These are phyloP conservation scores for Cataglyphis altisquamis DNA, from an alignment of 2,888 invertebrate genomes.

Conservation along the genomic window DNA sequence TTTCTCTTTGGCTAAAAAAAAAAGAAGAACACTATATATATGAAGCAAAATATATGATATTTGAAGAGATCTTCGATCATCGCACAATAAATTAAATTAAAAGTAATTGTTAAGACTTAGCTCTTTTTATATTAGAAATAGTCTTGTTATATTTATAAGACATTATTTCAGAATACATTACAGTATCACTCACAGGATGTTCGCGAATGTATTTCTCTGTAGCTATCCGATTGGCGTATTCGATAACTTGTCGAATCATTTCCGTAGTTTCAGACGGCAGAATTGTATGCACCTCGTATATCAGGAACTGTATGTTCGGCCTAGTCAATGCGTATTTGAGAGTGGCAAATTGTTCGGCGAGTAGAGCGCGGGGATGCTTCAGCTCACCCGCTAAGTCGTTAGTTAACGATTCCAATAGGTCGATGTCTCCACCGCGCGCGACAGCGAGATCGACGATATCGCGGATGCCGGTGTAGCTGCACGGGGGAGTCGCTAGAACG, in stretches of 20 bases:
- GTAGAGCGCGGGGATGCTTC: constrained; percentile 85
- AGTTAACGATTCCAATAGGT: constrained; percentile 90
- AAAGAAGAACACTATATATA: neutral
- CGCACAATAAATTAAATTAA: neutral
- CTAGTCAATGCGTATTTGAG: constrained; percentile 92
- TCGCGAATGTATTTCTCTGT: constrained; percentile 89
- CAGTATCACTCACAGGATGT: constrained; percentile 74
- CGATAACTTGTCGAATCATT: constrained; percentile 90
- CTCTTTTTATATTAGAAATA: neutral
- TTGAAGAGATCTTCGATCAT: neutral
- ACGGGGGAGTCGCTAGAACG: constrained; percentile 92
- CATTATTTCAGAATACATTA: neutral
- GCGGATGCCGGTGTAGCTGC: constrained; percentile 92
- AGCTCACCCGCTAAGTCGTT: constrained; percentile 66
- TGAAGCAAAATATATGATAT: neutral
- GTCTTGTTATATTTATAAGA: neutral
- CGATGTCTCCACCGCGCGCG: constrained; percentile 91
- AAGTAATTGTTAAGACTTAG: neutral
- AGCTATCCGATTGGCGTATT: constrained; percentile 91
- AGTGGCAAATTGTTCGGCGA: constrained; percentile 92
- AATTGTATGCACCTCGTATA: constrained; percentile 94
- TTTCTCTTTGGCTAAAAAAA: constrained; percentile 17
- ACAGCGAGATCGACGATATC: constrained; percentile 92
- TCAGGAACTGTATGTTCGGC: constrained; percentile 93
- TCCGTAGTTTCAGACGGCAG: constrained; percentile 91